Evolutionary conservation across 2,797 vertebrate genomes (phyloP).

Genomic region (Echeneis naucrates): DNA sequence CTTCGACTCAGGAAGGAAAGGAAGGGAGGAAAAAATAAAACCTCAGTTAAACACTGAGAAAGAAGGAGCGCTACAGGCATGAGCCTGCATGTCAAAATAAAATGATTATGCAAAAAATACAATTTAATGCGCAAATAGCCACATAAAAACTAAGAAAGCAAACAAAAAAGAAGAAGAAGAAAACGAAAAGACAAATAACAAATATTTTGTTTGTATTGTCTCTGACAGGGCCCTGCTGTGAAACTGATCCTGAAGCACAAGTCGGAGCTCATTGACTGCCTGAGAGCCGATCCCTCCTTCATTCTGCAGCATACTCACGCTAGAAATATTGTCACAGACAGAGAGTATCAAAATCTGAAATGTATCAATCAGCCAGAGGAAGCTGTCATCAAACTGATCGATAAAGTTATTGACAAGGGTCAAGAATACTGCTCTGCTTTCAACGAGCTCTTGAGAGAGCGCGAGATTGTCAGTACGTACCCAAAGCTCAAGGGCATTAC

Average conservation of each 20-base stretch:
- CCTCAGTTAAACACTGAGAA: background rate
- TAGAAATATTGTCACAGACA: background rate
- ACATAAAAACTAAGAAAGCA: too few species aligned
- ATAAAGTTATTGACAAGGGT: background rate
- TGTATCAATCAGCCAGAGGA: background rate
- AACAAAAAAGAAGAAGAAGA: background rate
- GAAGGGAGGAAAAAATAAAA: background rate
- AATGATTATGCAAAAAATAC: too few species aligned
- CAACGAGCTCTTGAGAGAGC: constrained; percentile 15
- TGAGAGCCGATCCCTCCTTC: background rate
- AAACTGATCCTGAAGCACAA: constrained; percentile 7
- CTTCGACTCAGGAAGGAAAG: too few species aligned
- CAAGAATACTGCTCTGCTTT: constrained; percentile 5
- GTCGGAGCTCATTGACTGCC: constrained; percentile 10
- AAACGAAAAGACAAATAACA: background rate
- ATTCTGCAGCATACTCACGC: constrained; percentile 26
- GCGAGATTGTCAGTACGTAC: background rate
- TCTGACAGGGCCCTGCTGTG: constrained; percentile 20
- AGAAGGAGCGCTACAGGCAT: too few species aligned
- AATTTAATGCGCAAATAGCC: too few species aligned
- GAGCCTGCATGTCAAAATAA: too few species aligned
- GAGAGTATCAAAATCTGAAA: constrained; percentile 11
- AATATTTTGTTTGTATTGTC: background rate
- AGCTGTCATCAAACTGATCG: background rate
- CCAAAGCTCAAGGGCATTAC: background rate